A percentile compares a stretch with the other conserved stretches of the same genome.
These are phyloP conservation scores for Acrobasis consociella DNA, from an alignment of 2,888 invertebrate species.

Conservation along the genomic window DNA sequence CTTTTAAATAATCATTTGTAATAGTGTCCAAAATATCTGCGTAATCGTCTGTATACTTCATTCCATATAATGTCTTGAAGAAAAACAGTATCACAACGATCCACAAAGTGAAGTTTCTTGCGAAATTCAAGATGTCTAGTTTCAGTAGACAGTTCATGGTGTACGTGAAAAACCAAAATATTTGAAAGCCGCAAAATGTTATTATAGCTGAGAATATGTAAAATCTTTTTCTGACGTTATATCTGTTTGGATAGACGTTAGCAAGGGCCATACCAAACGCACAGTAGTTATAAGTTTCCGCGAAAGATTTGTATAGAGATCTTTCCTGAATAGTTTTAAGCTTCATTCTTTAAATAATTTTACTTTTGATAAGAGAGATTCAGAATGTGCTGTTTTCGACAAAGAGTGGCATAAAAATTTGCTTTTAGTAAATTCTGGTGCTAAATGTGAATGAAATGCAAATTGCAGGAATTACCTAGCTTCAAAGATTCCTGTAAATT, in stretches of 20 bases:
- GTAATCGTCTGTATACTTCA: conserved; percentile 49
- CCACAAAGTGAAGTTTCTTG: conserved; percentile 55
- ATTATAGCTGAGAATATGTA: conserved; percentile 39
- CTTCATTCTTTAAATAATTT: not conserved
- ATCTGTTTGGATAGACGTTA: conserved; percentile 57
- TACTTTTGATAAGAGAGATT: too few relatives aligned
- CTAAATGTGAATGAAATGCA: not conserved
- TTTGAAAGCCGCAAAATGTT: conserved; percentile 42
- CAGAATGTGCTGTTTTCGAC: too few relatives aligned
- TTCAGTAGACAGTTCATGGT: conserved; percentile 48
- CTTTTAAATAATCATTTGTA: conserved; percentile 50
- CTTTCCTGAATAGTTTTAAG: not conserved
- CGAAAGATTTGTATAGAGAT: conserved; percentile 47
- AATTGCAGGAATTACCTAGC: conserved; percentile 27
- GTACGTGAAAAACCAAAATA: conserved; percentile 59
- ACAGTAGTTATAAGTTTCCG: conserved; percentile 56
- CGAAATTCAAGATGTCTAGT: conserved; percentile 53
- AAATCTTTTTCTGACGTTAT: conserved; percentile 34
- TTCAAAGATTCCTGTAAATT: conserved; percentile 26
- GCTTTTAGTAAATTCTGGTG: not conserved
- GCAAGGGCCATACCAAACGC: conserved; percentile 56
- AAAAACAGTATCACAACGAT: conserved; percentile 54
- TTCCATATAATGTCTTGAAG: conserved; percentile 58
- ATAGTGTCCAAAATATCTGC: conserved; percentile 51
- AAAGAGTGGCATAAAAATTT: too few relatives aligned